Conservation (phyloP, 2,888 invertebrate species). For the Tenthredo notha region DNA sequence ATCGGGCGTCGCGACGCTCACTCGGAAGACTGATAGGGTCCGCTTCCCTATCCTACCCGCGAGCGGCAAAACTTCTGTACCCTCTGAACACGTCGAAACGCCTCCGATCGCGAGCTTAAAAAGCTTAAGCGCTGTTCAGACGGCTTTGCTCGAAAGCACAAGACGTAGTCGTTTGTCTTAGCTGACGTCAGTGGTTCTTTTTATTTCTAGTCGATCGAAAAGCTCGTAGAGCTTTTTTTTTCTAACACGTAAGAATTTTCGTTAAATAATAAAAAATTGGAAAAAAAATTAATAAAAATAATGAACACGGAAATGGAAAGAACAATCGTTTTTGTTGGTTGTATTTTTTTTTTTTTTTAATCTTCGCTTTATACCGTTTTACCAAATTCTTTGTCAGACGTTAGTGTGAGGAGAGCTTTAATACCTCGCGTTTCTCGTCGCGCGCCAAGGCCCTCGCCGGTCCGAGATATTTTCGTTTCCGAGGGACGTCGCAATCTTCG, state of each 20-base stretch:
- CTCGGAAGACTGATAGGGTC: slow-evolving; percentile 68
- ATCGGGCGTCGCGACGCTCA: slow-evolving; percentile 67
- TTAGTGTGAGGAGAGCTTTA: slow-evolving; percentile 34
- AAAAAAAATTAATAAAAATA: not conserved
- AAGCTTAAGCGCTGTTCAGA: slow-evolving; percentile 45
- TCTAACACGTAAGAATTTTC: not conserved
- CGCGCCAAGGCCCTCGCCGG: slow-evolving; percentile 45
- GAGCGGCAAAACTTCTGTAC: slow-evolving; percentile 50
- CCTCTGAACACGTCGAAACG: slow-evolving; percentile 31
- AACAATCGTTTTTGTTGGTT: not conserved
- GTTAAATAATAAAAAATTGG: not conserved
- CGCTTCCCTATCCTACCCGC: slow-evolving; percentile 28
- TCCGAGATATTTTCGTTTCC: slow-evolving; percentile 51
- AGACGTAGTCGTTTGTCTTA: not conserved
- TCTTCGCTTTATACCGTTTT: not conserved
- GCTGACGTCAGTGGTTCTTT: not conserved
- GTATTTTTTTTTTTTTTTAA: not conserved
- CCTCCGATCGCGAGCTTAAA: slow-evolving; percentile 44
- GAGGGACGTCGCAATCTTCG: slow-evolving; percentile 42
- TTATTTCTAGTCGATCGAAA: not conserved
- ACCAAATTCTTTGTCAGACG: not conserved
- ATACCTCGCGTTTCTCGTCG: slow-evolving; percentile 36
- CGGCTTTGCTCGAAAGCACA: not conserved
- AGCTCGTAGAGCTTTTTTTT: not conserved
- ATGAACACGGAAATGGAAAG: not conserved